Evolutionary conservation across 2,113 vertebrate species (phyloP).

Genomic region (Ciconia maguari): DNA sequence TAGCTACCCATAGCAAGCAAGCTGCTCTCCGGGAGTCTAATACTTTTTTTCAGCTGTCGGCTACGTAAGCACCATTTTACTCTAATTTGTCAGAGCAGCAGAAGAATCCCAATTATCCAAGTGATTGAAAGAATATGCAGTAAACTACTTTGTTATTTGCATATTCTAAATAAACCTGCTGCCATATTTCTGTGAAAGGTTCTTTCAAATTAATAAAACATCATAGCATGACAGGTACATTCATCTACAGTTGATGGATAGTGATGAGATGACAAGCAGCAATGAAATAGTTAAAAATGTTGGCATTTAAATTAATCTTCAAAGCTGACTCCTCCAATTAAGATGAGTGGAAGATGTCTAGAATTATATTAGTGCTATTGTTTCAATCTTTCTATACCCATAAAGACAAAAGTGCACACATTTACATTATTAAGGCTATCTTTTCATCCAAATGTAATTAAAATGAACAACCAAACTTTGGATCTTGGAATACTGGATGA

Average conservation of each 20-base stretch:
- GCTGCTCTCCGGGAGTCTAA: background rate
- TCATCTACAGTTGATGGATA: background rate
- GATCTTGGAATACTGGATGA: background rate
- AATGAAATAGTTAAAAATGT: conserved; percentile 50
- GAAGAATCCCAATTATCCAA: conserved; percentile 24
- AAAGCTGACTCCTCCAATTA: conserved; percentile 17
- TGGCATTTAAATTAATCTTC: conserved; percentile 38
- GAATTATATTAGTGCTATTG: conserved; percentile 6
- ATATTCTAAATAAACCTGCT: conserved; percentile 30
- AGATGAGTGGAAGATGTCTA: background rate
- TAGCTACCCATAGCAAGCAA: background rate
- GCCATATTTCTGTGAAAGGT: background rate
- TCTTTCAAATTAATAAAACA: conserved; percentile 49
- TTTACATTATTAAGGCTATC: background rate
- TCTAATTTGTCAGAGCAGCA: conserved; percentile 20
- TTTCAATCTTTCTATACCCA: background rate
- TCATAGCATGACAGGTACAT: background rate
- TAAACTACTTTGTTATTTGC: conserved; percentile 1
- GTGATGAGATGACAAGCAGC: background rate
- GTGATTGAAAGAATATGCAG: conserved; percentile 32
- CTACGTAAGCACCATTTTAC: background rate
- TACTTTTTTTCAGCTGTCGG: background rate
- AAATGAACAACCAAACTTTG: background rate
- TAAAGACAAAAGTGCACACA: background rate
- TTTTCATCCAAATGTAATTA: background rate